A percentile compares a stretch with the other conserved stretches of the same genome.
These are phyloP conservation scores for Paraescarpia echinospica DNA, from an alignment of 1,140 invertebrate genomes.

Conservation along the genomic window DNA sequence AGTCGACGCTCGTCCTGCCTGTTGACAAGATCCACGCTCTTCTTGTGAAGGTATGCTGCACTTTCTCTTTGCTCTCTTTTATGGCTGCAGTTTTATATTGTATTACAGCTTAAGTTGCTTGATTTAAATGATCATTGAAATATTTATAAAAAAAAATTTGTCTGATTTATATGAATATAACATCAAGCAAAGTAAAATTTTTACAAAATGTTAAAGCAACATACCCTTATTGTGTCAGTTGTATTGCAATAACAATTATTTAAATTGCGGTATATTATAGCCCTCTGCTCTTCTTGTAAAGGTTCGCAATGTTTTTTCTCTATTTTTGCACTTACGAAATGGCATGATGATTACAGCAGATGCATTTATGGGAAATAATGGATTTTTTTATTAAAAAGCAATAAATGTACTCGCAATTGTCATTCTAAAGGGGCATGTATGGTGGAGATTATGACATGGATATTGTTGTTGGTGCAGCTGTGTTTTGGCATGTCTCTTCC, in stretches of 20 bases:
- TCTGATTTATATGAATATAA: no score
- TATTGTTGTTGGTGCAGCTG: no score
- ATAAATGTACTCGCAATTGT: neutral
- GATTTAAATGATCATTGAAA: no score
- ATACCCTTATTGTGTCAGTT: no score
- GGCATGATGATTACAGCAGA: neutral
- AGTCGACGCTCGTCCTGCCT: constrained; percentile 78
- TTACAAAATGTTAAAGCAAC: no score
- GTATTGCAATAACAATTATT: no score
- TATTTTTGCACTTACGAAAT: neutral
- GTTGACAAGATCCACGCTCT: constrained; percentile 88
- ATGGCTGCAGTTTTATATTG: neutral
- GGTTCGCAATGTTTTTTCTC: no score
- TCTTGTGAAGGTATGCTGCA: constrained; percentile 75
- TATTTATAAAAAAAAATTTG: no score
- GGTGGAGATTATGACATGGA: neutral
- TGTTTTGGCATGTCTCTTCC: neutral
- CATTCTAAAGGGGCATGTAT: neutral
- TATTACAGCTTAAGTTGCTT: no score
- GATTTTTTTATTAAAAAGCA: neutral
- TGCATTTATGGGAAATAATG: neutral
- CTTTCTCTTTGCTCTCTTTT: neutral
- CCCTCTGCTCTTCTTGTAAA: no score
- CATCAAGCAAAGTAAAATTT: no score
- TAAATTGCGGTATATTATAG: no score